A percentile compares a stretch with the other conserved stretches of the same genome.
Conservation (phyloP, 2,888 invertebrate species). For the Pilophorus perplexus region DNA sequence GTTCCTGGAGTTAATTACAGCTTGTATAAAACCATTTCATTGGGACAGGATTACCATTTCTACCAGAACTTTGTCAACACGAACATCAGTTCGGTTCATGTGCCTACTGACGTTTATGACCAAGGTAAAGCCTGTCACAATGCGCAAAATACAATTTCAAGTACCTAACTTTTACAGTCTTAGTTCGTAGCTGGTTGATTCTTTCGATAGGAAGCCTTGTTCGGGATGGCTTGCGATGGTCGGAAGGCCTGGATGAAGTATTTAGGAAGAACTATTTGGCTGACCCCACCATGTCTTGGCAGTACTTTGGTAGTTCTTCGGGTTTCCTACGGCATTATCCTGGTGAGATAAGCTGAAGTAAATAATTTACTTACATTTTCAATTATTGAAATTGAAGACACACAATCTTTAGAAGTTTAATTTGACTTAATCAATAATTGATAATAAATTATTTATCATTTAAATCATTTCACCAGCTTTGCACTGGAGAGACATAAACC, state of each 20-base stretch:
- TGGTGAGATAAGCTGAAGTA: too few species aligned
- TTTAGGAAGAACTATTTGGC: conserved; percentile 82
- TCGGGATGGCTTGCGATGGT: conserved; percentile 77
- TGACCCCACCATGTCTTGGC: conserved; percentile 92
- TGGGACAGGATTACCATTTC: conserved; percentile 77
- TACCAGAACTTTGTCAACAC: conserved; percentile 79
- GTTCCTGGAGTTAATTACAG: conserved; percentile 50
- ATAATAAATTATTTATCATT: too few species aligned
- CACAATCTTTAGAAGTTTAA: too few species aligned
- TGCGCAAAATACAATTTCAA: too few species aligned
- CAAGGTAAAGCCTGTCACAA: conserved; percentile 64
- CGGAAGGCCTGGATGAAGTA: conserved; percentile 75
- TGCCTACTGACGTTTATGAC: conserved; percentile 91
- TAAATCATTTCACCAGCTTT: conserved; percentile 57
- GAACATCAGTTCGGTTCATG: conserved; percentile 80
- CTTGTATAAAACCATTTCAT: conserved; percentile 58
- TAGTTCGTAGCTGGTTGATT: too few species aligned
- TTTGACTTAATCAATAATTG: too few species aligned
- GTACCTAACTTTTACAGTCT: too few species aligned
- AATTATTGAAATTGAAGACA: too few species aligned
- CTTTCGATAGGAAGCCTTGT: conserved; percentile 3
- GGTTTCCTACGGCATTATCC: conserved; percentile 94
- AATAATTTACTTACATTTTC: too few species aligned
- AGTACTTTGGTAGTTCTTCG: conserved; percentile 92
- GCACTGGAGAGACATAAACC: conserved; percentile 61